Conservation (phyloP, 2,113 vertebrate genomes). For the Solea solea region DNA sequence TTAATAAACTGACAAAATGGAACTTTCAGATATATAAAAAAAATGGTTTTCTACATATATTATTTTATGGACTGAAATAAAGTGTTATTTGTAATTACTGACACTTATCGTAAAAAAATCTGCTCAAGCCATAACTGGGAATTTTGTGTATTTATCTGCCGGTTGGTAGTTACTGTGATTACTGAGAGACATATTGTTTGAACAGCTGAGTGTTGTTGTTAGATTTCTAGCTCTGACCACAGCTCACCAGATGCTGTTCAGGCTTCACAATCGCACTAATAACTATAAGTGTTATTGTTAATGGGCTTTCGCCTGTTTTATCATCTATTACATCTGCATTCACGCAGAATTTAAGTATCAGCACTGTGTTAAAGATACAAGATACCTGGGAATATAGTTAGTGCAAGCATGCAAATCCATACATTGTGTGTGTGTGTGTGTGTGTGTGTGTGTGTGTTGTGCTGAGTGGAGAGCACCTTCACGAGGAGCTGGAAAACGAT, state of each 20-base stretch:
- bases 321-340: neutral
- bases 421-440: slow-evolving; percentile 7
- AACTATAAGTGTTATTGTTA: too few relatives aligned
- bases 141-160: too few relatives aligned
- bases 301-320: too few relatives aligned
- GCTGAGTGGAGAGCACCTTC: slow-evolving; percentile 49
- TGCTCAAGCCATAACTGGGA: too few relatives aligned
- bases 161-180: neutral
- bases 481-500: slow-evolving; percentile 44
- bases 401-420: neutral
- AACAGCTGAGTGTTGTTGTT: neutral
- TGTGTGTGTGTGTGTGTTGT: slow-evolving; percentile 27
- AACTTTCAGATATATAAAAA: too few relatives aligned
- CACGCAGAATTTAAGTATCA: neutral
- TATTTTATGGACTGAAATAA: too few relatives aligned
- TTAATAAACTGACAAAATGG: too few relatives aligned
- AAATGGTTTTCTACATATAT: too few relatives aligned
- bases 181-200: neutral
- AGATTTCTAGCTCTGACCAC: neutral
- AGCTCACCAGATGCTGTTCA: neutral
- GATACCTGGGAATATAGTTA: neutral
- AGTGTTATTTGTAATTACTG: too few relatives aligned
- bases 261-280: neutral
- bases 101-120: too few relatives aligned
- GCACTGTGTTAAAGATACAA: neutral